phyloP scores from a whole-genome alignment of 2,797 vertebrate genomes.

The Heliangelus exortis region DNA sequence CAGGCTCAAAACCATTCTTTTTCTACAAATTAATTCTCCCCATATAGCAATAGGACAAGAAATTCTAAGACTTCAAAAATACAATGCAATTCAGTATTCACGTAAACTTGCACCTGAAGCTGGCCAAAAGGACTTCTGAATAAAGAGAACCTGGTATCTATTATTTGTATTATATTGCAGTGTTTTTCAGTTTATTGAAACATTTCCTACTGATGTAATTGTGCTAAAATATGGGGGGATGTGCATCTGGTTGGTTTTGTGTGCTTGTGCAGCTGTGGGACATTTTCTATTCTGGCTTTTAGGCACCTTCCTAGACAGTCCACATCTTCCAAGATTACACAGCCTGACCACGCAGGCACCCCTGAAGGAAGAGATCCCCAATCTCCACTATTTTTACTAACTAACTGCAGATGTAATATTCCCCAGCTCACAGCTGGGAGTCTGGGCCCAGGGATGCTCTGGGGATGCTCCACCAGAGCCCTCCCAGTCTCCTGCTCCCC shows the following conservation, averaged over 20 bases:
- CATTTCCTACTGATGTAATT: neutral
- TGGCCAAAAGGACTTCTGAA: neutral
- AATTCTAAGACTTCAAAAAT: neutral
- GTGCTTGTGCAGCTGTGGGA: neutral
- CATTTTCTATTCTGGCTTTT: neutral
- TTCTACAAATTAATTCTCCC: neutral
- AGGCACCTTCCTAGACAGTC: neutral
- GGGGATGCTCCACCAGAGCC: neutral
- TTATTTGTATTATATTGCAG: neutral
- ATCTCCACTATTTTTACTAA: neutral
- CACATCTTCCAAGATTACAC: neutral
- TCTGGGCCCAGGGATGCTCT: neutral
- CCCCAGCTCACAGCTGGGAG: neutral
- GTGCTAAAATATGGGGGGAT: neutral
- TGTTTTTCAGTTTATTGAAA: neutral
- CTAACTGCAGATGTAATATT: rapidly evolving
- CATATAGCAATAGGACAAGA: neutral
- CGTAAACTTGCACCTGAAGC: neutral
- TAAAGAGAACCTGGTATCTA: neutral
- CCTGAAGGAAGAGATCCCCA: neutral
- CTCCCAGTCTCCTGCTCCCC: neutral
- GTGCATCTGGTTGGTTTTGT: neutral
- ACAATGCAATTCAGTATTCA: neutral
- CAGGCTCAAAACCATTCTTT: neutral
- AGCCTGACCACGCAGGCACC: neutral